Conservation (phyloP, 1,140 invertebrate genomes). For the Parapsyche elsis region DNA sequence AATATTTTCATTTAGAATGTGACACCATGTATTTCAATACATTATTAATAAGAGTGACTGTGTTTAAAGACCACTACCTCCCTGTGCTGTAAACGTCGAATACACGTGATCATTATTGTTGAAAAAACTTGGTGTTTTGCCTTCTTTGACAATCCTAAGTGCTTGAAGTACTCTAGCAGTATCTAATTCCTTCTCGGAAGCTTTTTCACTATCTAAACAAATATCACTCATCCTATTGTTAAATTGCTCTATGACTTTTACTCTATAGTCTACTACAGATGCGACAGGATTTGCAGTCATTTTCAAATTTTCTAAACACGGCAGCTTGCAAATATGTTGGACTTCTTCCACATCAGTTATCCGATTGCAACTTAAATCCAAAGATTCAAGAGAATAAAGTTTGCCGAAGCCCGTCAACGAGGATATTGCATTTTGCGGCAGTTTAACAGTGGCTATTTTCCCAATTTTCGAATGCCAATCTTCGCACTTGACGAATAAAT, state of each 20-base stretch:
- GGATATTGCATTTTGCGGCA: slow-evolving; percentile 87
- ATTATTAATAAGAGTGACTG: background rate
- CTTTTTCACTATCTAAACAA: slow-evolving; percentile 86
- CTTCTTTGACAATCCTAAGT: slow-evolving; percentile 72
- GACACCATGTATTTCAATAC: background rate
- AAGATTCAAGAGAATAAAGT: slow-evolving; percentile 83
- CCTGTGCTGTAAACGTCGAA: slow-evolving; percentile 48
- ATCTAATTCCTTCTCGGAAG: slow-evolving; percentile 89
- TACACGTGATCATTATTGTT: slow-evolving; percentile 48
- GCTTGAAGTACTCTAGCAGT: slow-evolving; percentile 91
- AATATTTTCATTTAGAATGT: too few relatives aligned
- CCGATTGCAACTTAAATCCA: slow-evolving; percentile 89
- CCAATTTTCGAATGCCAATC: slow-evolving; percentile 88
- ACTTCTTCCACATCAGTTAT: slow-evolving; percentile 86
- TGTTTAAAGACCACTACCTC: slow-evolving; percentile 51
- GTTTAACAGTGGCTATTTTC: slow-evolving; percentile 87
- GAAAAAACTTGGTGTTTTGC: slow-evolving; percentile 64
- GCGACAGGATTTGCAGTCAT: slow-evolving; percentile 92
- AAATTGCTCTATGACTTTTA: slow-evolving; percentile 88
- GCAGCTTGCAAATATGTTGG: slow-evolving; percentile 80
- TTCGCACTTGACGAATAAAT: slow-evolving; percentile 75
- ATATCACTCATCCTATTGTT: slow-evolving; percentile 80
- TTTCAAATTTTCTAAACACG: slow-evolving; percentile 86
- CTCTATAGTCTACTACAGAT: slow-evolving; percentile 86
- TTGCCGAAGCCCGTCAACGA: slow-evolving; percentile 83